These are phyloP conservation scores for Antheraea yamamai DNA, from an alignment of 2,888 invertebrate species.

Conservation along the genomic window DNA sequence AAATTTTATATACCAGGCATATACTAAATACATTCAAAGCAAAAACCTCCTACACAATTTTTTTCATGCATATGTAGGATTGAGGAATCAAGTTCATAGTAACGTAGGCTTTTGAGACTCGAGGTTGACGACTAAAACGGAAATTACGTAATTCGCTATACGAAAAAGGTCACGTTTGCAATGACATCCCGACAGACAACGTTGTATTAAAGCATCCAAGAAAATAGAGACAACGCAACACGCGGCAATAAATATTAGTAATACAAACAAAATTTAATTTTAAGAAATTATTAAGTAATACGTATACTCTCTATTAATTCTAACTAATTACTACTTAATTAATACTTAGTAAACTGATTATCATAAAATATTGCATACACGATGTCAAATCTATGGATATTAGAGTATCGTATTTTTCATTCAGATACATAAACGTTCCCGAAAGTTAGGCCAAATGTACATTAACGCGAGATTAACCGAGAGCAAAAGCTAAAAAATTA, in stretches of 20 bases:
- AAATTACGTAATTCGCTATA: slow-evolving; percentile 30
- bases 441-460: no score
- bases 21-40: not conserved
- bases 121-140: slow-evolving; percentile 32
- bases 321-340: no score
- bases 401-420: no score
- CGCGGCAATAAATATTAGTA: not conserved
- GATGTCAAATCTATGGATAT: no score
- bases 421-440: no score
- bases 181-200: not conserved
- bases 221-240: not conserved
- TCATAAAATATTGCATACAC: no score
- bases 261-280: not conserved
- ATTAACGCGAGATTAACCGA: no score
- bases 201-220: not conserved
- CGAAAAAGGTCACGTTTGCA: not conserved
- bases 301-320: no score
- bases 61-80: slow-evolving; percentile 29
- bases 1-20: not conserved
- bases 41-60: not conserved
- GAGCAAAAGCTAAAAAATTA: no score
- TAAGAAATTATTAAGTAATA: not conserved
- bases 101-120: slow-evolving; percentile 32
- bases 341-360: no score
- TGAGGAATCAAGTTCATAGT: slow-evolving; percentile 34